Evolutionary conservation across 2,888 invertebrate genomes (phyloP).

Genomic region (Dichetophora obliterata): DNA sequence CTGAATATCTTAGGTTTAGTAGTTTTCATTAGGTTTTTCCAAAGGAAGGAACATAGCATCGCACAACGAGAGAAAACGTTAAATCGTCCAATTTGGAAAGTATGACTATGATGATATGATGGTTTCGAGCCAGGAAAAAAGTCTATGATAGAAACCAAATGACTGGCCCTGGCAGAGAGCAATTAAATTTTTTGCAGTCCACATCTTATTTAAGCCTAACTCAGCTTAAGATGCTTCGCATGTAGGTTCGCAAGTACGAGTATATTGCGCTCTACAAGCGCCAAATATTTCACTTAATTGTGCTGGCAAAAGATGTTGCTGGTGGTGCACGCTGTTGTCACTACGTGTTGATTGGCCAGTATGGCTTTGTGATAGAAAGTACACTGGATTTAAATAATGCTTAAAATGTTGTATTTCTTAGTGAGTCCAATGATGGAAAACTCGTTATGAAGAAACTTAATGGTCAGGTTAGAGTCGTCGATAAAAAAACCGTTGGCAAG

Average conservation of each 20-base stretch:
- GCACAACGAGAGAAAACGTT: not conserved
- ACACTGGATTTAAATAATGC: conserved; percentile 29
- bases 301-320: too few species aligned
- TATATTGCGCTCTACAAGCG: conserved; percentile 14
- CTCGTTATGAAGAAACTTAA: not conserved
- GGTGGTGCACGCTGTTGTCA: not conserved
- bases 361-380: conserved; percentile 25
- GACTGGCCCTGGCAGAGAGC: not conserved
- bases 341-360: not conserved
- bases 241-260: not conserved
- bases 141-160: not conserved
- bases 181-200: not conserved
- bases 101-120: not conserved
- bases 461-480: not conserved
- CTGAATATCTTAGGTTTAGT: too few species aligned
- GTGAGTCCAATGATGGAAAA: too few species aligned
- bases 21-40: too few species aligned
- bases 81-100: conserved; percentile 23
- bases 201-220: conserved; percentile 18
- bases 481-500: not conserved
- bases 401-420: not conserved
- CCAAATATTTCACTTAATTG: not conserved
- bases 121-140: not conserved
- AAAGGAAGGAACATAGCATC: too few species aligned
- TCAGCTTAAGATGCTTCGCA: conserved; percentile 27